Percentiles rank a stretch among this genome's conserved stretches.
These are phyloP conservation scores for Pardosa pseudoannulata DNA, from an alignment of 2,888 invertebrate genomes.

Conservation along the genomic window DNA sequence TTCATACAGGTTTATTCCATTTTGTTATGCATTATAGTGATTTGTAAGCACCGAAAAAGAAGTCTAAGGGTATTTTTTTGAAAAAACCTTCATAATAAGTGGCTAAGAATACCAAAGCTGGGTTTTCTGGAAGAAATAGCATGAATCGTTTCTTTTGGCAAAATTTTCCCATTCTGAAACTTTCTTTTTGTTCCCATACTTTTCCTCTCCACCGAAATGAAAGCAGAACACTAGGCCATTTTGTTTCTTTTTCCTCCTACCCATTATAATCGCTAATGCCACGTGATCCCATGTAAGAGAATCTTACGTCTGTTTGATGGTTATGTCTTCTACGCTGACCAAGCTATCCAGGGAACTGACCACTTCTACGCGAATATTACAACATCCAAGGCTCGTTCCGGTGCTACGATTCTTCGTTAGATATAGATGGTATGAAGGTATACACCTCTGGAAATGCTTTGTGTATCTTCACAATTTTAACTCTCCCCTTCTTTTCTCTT, in stretches of 20 bases:
- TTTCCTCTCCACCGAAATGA: neutral
- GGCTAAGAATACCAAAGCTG: too few relatives aligned
- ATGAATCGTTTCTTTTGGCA: neutral
- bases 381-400: conserved; percentile 28
- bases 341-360: conserved; percentile 34
- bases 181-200: neutral
- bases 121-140: neutral
- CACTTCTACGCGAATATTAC: conserved; percentile 37
- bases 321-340: conserved; percentile 53
- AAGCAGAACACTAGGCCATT: neutral
- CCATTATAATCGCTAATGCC: conserved; percentile 69
- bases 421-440: conserved; percentile 67
- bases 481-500: neutral
- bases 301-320: conserved; percentile 58
- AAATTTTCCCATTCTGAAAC: neutral
- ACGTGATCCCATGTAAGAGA: conserved; percentile 38
- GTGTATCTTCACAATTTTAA: neutral
- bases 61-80: too few relatives aligned
- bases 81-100: too few relatives aligned
- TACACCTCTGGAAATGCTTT: conserved; percentile 31
- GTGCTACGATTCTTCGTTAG: conserved; percentile 59
- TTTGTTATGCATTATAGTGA: too few relatives aligned
- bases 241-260: conserved; percentile 11
- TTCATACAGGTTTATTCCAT: too few relatives aligned
- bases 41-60: too few relatives aligned